phyloP scores from a whole-genome alignment of 2,797 vertebrate genomes.

The Sebastes diploproa region DNA sequence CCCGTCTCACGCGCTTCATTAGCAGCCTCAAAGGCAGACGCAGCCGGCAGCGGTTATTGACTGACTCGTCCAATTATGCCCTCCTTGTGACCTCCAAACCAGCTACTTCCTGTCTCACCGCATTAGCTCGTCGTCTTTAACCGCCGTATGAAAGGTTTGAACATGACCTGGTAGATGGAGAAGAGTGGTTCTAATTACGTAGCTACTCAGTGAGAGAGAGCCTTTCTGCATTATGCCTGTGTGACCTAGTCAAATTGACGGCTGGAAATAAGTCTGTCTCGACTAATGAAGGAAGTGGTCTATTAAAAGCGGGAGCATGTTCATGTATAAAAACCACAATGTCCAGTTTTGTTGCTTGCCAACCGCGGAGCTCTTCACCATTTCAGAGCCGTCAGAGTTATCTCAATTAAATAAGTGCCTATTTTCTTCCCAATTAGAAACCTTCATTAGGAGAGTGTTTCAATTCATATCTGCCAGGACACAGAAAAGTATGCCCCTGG shows the following conservation, averaged over 20 bases:
- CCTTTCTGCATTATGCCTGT: slow-evolving; percentile 14
- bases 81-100: slow-evolving; percentile 67
- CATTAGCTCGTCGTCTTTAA: slow-evolving; percentile 58
- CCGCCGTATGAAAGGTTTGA: slow-evolving; percentile 49
- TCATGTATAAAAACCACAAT: background rate
- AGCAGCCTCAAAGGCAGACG: slow-evolving; percentile 65
- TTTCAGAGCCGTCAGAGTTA: slow-evolving; percentile 28
- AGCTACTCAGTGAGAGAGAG: slow-evolving; percentile 36
- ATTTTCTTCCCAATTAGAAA: slow-evolving; percentile 53
- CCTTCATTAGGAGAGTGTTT: slow-evolving; percentile 32
- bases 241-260: slow-evolving; percentile 55
- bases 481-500: background rate
- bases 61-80: slow-evolving; percentile 64
- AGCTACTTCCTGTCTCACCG: slow-evolving; percentile 60
- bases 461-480: slow-evolving; percentile 17
- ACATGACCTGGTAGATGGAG: slow-evolving; percentile 40
- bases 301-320: slow-evolving; percentile 18
- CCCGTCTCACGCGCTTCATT: slow-evolving; percentile 62
- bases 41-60: slow-evolving; percentile 58
- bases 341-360: slow-evolving; percentile 27
- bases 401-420: slow-evolving; percentile 39
- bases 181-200: slow-evolving; percentile 60
- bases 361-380: background rate
- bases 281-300: slow-evolving; percentile 40
- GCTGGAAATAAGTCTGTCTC: slow-evolving; percentile 33